Evolutionary conservation across 2,113 vertebrate genomes (phyloP).

Genomic region (Eclectus roratus): DNA sequence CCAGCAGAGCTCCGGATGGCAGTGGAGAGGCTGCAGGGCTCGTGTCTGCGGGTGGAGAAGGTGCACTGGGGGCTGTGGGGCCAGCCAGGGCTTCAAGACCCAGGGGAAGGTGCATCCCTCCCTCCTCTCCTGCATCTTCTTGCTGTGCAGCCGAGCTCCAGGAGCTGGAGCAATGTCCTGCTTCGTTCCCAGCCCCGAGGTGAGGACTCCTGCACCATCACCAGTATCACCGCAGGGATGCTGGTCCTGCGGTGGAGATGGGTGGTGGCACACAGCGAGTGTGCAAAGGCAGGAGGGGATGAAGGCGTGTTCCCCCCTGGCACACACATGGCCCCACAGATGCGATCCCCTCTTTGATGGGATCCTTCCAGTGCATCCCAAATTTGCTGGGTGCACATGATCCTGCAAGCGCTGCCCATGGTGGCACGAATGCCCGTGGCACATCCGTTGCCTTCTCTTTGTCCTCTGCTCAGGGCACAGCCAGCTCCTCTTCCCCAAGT

Average conservation of each 20-base stretch:
- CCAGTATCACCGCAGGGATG: not conserved
- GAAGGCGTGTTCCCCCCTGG: rapidly evolving
- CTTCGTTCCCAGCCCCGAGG: not conserved
- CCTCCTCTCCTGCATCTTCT: not conserved
- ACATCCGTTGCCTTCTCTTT: not conserved
- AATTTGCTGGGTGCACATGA: not conserved
- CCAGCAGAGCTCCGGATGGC: not conserved
- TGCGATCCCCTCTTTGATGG: not conserved
- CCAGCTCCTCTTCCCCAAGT: not conserved
- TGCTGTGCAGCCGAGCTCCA: not conserved
- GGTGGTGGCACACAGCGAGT: not conserved
- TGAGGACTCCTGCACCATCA: not conserved
- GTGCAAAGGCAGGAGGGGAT: not conserved
- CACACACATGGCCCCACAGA: not conserved
- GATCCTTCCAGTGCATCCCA: not conserved
- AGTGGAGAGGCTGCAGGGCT: not conserved
- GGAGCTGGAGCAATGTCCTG: not conserved
- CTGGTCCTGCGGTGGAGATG: not conserved
- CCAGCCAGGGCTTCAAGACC: not conserved
- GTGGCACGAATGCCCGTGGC: rapidly evolving
- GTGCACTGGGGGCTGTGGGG: not conserved
- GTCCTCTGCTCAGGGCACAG: not conserved
- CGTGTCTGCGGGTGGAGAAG: not conserved
- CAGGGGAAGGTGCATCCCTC: not conserved
- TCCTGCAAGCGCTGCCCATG: rapidly evolving